Evolutionary conservation across 2,888 invertebrate species (phyloP).

Genomic region (Hartigia nigra): DNA sequence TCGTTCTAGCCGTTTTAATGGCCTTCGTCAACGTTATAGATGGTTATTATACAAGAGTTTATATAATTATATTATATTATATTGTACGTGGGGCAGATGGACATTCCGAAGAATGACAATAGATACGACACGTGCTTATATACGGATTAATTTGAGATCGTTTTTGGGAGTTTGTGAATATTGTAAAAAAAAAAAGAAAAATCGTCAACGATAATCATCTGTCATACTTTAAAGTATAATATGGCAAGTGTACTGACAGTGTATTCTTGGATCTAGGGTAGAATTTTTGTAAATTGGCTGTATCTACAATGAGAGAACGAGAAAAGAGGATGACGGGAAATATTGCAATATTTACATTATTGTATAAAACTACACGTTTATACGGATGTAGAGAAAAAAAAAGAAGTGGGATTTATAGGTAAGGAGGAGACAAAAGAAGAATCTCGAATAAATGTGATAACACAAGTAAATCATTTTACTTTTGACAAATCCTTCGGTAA

Average conservation of each 20-base stretch:
- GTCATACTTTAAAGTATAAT: not conserved
- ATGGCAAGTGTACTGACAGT: not conserved
- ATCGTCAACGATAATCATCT: not conserved
- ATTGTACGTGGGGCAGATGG: not conserved
- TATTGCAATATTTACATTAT: not conserved
- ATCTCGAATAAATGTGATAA: not conserved
- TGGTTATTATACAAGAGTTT: not conserved
- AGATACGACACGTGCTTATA: not conserved
- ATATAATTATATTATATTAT: not conserved
- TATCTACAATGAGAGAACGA: not conserved
- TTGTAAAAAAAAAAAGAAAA: not conserved
- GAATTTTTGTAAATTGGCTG: not conserved
- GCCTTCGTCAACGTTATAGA: not conserved
- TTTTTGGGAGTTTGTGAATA: not conserved
- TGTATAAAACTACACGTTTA: not conserved
- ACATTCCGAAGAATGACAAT: not conserved
- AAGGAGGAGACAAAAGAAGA: not conserved
- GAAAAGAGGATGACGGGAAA: not conserved
- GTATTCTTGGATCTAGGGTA: not conserved
- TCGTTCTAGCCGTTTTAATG: not conserved
- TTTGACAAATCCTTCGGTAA: too few relatives aligned
- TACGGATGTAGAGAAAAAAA: not conserved
- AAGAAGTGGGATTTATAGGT: not conserved
- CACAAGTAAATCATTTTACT: not conserved
- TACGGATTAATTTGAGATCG: not conserved